Evolutionary conservation across 2,888 invertebrate species (phyloP).

Genomic region (Melieria omissa): DNA sequence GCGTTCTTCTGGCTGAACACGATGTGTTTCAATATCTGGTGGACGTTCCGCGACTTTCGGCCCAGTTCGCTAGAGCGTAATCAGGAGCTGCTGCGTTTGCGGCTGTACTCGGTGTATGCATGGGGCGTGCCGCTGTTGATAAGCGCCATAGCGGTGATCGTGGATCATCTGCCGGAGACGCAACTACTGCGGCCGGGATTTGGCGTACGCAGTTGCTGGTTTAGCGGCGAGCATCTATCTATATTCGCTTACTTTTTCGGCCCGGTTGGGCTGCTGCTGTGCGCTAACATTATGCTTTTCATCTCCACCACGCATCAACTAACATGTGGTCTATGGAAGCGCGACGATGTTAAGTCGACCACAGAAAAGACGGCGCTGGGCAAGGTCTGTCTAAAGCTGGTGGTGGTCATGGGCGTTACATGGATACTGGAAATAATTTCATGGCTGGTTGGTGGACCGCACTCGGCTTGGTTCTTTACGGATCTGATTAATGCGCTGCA

Average conservation of each 20-base stretch:
- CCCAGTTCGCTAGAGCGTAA: slow-evolving; percentile 87
- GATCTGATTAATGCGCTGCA: slow-evolving; percentile 88
- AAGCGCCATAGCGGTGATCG: slow-evolving; percentile 77
- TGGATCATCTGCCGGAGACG: slow-evolving; percentile 76
- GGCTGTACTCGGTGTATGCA: slow-evolving; percentile 84
- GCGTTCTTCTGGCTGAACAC: slow-evolving; percentile 95
- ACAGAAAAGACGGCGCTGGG: slow-evolving; percentile 84
- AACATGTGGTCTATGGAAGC: slow-evolving; percentile 88
- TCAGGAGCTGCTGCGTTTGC: slow-evolving; percentile 82
- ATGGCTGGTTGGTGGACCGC: slow-evolving; percentile 84
- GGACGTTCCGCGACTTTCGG: slow-evolving; percentile 86
- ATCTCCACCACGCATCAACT: slow-evolving; percentile 84
- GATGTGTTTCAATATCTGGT: slow-evolving; percentile 96
- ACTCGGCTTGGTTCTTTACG: slow-evolving; percentile 84
- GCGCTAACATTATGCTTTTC: slow-evolving; percentile 83
- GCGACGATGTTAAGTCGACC: slow-evolving; percentile 87
- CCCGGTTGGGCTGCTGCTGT: slow-evolving; percentile 81
- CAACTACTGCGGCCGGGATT: slow-evolving; percentile 80
- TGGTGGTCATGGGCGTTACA: slow-evolving; percentile 83
- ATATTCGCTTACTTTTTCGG: slow-evolving; percentile 87
- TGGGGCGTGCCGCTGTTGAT: slow-evolving; percentile 86
- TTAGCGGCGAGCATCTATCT: slow-evolving; percentile 79
- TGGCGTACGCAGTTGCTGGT: slow-evolving; percentile 82
- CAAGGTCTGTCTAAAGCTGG: slow-evolving; percentile 86
- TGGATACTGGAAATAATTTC: slow-evolving; percentile 87